Evolutionary conservation across 2,797 vertebrate genomes (phyloP).

Genomic region (Lagodon rhomboides): DNA sequence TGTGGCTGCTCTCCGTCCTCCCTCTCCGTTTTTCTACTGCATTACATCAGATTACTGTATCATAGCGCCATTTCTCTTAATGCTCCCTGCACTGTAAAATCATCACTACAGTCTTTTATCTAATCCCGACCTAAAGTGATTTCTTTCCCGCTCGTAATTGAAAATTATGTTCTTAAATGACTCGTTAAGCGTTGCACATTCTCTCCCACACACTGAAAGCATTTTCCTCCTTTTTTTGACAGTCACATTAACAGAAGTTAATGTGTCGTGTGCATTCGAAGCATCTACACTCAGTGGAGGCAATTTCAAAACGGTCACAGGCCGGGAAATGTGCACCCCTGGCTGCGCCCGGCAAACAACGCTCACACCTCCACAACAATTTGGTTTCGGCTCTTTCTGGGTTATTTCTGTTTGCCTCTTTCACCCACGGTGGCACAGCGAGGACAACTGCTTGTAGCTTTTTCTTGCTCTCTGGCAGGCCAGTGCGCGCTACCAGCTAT

Average conservation of each 20-base stretch:
- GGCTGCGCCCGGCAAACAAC: slow-evolving; percentile 4
- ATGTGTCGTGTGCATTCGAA: slow-evolving; percentile 39
- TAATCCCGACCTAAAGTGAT: slow-evolving; percentile 46
- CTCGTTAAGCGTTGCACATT: slow-evolving; percentile 43
- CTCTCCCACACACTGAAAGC: slow-evolving; percentile 41
- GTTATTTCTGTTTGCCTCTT: slow-evolving; percentile 27
- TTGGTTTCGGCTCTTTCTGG: slow-evolving; percentile 1
- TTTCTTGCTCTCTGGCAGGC: slow-evolving; percentile 41
- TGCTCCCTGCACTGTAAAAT: slow-evolving; percentile 53
- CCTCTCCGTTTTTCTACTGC: slow-evolving; percentile 44
- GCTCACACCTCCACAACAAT: slow-evolving; percentile 16
- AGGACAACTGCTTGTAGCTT: slow-evolving; percentile 35
- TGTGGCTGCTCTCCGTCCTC: slow-evolving; percentile 42
- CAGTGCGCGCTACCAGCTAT: slow-evolving; percentile 38
- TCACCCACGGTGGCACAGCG: slow-evolving; percentile 20
- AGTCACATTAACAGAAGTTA: slow-evolving; percentile 50
- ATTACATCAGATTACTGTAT: slow-evolving; percentile 66
- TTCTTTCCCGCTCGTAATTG: slow-evolving; percentile 46
- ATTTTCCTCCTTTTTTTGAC: slow-evolving; percentile 38
- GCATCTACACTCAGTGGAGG: slow-evolving; percentile 35
- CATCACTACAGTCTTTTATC: slow-evolving; percentile 52
- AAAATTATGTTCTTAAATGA: slow-evolving; percentile 63
- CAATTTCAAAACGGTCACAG: slow-evolving; percentile 38
- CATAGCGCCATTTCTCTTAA: slow-evolving; percentile 44
- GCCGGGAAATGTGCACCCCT: slow-evolving; percentile 37